Evolutionary conservation across 2,113 vertebrate genomes (phyloP).

Genomic region (Tetrao urogallus): DNA sequence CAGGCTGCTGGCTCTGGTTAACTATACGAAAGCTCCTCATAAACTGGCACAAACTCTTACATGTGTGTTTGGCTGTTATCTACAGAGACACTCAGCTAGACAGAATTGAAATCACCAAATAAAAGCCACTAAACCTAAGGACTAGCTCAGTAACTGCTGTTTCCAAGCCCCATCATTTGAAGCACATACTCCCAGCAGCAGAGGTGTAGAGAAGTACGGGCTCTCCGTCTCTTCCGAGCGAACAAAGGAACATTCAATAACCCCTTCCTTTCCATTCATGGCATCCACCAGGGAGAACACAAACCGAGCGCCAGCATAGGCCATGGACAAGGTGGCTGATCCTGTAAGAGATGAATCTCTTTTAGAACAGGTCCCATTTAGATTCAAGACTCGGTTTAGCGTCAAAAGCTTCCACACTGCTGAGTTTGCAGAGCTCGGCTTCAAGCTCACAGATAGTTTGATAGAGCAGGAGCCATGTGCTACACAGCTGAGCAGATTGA

Average conservation of each 20-base stretch:
- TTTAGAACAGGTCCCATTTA: neutral
- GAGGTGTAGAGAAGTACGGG: slow-evolving; percentile 94
- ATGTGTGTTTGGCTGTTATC: neutral
- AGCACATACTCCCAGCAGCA: slow-evolving; percentile 88
- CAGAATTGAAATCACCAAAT: neutral
- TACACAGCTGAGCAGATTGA: neutral
- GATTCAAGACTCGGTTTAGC: neutral
- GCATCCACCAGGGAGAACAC: slow-evolving; percentile 95
- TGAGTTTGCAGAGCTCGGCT: neutral
- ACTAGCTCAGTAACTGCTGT: neutral
- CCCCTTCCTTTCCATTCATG: slow-evolving; percentile 94
- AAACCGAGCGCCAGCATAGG: slow-evolving; percentile 94
- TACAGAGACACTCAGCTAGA: accelerated
- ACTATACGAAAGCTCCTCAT: neutral
- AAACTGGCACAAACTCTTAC: neutral
- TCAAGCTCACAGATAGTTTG: neutral
- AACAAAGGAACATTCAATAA: slow-evolving; percentile 93
- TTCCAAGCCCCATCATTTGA: accelerated
- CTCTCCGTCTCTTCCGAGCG: slow-evolving; percentile 92
- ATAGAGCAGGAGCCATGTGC: neutral
- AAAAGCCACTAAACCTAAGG: neutral
- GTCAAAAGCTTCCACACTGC: neutral
- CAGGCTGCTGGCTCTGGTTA: neutral
- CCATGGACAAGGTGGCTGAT: slow-evolving; percentile 97
- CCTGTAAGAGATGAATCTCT: slow-evolving; percentile 73